Conservation (phyloP, 1,140 invertebrate species). For the Euglossa dilemma region DNA sequence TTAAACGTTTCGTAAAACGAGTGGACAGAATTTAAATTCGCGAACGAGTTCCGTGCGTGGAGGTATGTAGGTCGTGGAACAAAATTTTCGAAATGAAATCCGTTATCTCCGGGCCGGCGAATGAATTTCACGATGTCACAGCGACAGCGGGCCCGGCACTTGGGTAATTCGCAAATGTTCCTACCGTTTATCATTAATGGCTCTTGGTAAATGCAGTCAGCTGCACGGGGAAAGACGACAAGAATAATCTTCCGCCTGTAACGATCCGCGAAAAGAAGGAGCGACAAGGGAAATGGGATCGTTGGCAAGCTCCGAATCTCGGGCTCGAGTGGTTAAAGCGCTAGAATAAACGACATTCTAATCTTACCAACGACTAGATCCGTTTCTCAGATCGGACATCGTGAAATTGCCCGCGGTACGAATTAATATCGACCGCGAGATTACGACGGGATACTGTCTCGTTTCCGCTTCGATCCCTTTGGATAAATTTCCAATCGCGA, state of each 20-base stretch:
- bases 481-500: no score
- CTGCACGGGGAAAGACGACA: not conserved
- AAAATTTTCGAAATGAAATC: constrained; percentile 25
- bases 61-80: not conserved
- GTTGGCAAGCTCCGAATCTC: constrained; percentile 22
- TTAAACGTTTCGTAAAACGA: not conserved
- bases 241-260: not conserved
- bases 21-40: constrained; percentile 7
- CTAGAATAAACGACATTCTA: constrained; percentile 8
- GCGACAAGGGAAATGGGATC: constrained; percentile 21
- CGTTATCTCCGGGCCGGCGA: not conserved
- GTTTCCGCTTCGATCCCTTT: no score
- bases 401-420: no score
- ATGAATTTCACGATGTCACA: constrained; percentile 14
- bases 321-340: not conserved
- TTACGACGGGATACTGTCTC: not conserved
- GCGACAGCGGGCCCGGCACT: not conserved
- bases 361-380: constrained; percentile 20
- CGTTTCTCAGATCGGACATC: not conserved
- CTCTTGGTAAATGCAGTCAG: not conserved
- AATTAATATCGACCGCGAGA: not conserved
- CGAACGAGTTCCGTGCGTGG: not conserved
- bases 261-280: constrained; percentile 34
- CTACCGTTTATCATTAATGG: constrained; percentile 45
- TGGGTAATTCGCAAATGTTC: not conserved